A percentile compares a stretch with the other conserved stretches of the same genome.
These are phyloP conservation scores for Anagrus nilaparvatae DNA, from an alignment of 1,140 invertebrate species.

Conservation along the genomic window DNA sequence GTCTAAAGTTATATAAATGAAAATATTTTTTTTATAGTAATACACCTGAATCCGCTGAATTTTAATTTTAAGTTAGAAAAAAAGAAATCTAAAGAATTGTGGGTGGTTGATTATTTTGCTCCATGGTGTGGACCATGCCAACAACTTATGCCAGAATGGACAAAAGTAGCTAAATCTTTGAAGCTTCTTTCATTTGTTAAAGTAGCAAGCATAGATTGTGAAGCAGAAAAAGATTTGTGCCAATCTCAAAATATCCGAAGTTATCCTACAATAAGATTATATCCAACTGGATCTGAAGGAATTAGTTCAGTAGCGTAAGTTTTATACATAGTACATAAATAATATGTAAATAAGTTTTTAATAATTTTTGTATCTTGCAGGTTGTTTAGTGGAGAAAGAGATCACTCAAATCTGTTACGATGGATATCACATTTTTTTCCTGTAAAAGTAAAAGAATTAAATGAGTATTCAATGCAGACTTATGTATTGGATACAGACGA, in stretches of 20 bases:
- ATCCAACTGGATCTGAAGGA: constrained; percentile 46
- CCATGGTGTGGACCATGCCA: constrained; percentile 62
- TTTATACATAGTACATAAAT: too few species aligned
- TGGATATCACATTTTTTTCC: constrained; percentile 55
- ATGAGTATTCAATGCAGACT: constrained; percentile 30
- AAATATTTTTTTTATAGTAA: constrained; percentile 40
- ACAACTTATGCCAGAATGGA: constrained; percentile 53
- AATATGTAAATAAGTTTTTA: constrained; percentile 9
- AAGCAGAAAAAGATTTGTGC: constrained; percentile 49
- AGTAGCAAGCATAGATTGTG: constrained; percentile 63
- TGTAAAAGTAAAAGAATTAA: constrained; percentile 37
- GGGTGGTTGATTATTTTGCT: constrained; percentile 59
- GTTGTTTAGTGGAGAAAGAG: constrained; percentile 49
- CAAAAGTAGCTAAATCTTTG: constrained; percentile 42
- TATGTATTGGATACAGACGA: constrained; percentile 36
- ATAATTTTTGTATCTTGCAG: constrained; percentile 30
- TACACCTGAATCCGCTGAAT: constrained; percentile 42
- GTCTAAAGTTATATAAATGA: not conserved
- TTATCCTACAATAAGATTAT: constrained; percentile 63
- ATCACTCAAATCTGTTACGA: constrained; percentile 46
- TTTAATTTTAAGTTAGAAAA: constrained; percentile 48
- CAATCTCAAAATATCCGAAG: constrained; percentile 46
- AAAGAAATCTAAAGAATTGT: constrained; percentile 42
- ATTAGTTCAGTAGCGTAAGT: constrained; percentile 45
- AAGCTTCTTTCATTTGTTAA: constrained; percentile 42